Evolutionary conservation across 64 coral and sea anemone genomes (phyloP), one percentile per base, ranked within the genome.

Genomic region (Montipora efflorescens): DNA sequence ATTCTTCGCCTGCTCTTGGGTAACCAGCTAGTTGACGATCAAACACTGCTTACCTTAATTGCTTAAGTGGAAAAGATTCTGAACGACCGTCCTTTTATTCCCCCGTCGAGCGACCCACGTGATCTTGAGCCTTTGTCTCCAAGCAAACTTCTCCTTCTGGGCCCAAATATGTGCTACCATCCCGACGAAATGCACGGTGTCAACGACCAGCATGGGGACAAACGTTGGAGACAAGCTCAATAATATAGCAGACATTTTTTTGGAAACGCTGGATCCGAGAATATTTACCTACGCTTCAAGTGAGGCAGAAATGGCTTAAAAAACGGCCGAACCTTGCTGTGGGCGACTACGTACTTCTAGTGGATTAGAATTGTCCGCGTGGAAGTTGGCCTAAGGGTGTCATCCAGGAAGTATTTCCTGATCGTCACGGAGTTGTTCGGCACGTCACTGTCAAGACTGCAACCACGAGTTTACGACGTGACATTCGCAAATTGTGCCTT

Each of bases 331-430:
- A 53, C 74, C 66, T 89, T 48, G 20, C 4, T 2, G 52, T 76
- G 12, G 87, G 87, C 51, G 87, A 89, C 50, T 73, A 50, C 18
- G 87, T 89, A 76, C 73, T 89, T 49, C 14, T 89, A 10, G 71
- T 89, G 18, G 87, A 89, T 47, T 73, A 89, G 47, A 75, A 14
- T 75, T 12, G 52, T n/a, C 43, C 57, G 1, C 87, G 71, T n/a
- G 87, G 87, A 76, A 1, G 59, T 14, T 88, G 86, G 86, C 86
- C 86, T 28, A 88, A 74, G 59, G 86, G 86, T 7, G 66, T 89
- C 71, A 25, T 89, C 11, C 20, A 45, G 51, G 87, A 89, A 44
- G 71, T 89, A 19, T 51, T 75, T 28, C 28, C 71, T 76, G 48
- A 89, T 51, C 72, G 48, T 6, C 47, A 76, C 28, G 87, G 68